Base-by-base conservation (phyloP, 2,797 vertebrate genomes). In the Pseudochirops cupreus region DNA sequence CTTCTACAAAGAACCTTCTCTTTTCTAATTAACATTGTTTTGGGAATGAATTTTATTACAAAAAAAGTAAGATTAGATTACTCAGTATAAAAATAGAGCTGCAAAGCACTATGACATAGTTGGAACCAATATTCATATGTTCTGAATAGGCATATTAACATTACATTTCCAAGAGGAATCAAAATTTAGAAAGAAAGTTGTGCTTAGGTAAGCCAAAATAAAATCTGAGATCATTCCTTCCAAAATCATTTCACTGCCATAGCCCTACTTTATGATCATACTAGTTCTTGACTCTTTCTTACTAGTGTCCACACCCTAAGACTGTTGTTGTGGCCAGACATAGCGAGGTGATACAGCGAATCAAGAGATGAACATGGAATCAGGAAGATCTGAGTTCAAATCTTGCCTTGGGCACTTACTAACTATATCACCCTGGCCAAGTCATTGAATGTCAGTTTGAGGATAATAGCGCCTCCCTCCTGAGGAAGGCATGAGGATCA, bases 81-180 rank as follows among this genome's bases (percentile, higher is more conserved):
- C 93, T 96, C 91, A 92, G 29, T 93, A 56, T 56, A 96, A 96
- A 97, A 95, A 59, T 54, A 31, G 11, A 0, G n/a, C 18, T 94
- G 5, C 4, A 93, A 95, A 91, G 4, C 56, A 3, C 46, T 46
- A 92, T 13, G 33, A 39, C 39, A 7, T 2, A 58, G 24, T 5
- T 14, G 91, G 46, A 93, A 67, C 5, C 11, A 53, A n/a, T 26
- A 93, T 24, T 52, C 21, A 92, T 24, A 94, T 46, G 39, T 53
- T 57, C 0, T 67, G 55, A 94, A 39, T 92, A n/a, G 12, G 24
- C 6, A 21, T 13, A 5, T n/a, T 54, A 94, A 50, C 1, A 82
- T 29, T 82, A 33, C 31, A 29, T 11, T 55, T 82, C 4, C 33
- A 96, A 94, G 94, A 89, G 58, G 57, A 96, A 95, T n/a, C 91